Evolutionary conservation across 2,888 invertebrate genomes (phyloP).

Genomic region (Itoplectis maculator): DNA sequence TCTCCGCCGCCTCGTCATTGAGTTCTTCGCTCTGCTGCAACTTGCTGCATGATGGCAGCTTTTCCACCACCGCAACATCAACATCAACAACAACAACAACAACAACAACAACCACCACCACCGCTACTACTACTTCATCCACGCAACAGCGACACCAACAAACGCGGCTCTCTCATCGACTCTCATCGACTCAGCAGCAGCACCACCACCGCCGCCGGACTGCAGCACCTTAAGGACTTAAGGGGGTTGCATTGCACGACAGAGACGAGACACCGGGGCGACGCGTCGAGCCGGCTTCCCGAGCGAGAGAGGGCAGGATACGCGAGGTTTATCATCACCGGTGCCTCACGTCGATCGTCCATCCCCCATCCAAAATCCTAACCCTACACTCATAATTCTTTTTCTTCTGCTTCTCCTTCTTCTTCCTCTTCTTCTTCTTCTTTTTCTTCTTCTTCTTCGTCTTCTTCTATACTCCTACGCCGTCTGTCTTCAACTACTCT

Average conservation of each 20-base stretch:
- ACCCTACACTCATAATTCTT: background rate
- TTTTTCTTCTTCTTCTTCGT: background rate
- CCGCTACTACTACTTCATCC: background rate
- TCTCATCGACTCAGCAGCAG: slow-evolving; percentile 36
- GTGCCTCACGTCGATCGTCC: slow-evolving; percentile 50
- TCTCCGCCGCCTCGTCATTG: slow-evolving; percentile 81
- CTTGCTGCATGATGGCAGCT: background rate
- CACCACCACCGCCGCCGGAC: no score
- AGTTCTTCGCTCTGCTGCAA: slow-evolving; percentile 71
- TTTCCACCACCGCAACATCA: no score
- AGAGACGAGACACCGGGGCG: slow-evolving; percentile 22
- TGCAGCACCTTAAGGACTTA: no score
- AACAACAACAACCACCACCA: no score
- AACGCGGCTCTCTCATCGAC: slow-evolving; percentile 44
- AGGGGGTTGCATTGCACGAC: no score
- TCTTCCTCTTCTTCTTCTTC: slow-evolving; percentile 15
- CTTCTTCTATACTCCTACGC: no score
- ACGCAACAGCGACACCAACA: slow-evolving; percentile 27
- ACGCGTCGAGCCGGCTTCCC: slow-evolving; percentile 3
- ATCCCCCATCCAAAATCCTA: slow-evolving; percentile 21
- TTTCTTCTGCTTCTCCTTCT: background rate
- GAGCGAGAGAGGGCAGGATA: slow-evolving; percentile 43
- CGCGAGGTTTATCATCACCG: slow-evolving; percentile 49
- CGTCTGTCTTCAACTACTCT: no score
- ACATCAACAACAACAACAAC: no score